These are phyloP conservation scores for Cerastis leucographa DNA, from an alignment of 2,888 invertebrate genomes.

Conservation along the genomic window DNA sequence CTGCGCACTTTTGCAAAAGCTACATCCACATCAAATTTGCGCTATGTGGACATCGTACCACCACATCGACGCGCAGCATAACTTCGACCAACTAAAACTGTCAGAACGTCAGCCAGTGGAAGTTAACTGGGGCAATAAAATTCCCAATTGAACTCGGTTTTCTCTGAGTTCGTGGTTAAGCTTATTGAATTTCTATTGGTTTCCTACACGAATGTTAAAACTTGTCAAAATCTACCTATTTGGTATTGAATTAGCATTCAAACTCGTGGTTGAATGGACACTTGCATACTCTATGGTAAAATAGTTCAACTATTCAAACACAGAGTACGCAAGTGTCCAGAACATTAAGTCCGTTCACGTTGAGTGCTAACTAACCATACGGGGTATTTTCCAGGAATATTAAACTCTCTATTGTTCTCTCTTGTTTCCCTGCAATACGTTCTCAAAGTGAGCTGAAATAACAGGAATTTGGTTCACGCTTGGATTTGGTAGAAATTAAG, in stretches of 20 bases:
- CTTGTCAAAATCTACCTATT: slow-evolving; percentile 8
- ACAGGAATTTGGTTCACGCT: background rate
- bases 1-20: background rate
- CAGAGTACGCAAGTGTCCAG: background rate
- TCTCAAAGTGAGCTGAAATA: background rate
- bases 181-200: slow-evolving; percentile 18
- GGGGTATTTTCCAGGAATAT: background rate
- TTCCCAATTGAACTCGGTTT: background rate
- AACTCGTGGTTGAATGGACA: background rate
- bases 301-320: background rate
- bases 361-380: background rate
- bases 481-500: background rate
- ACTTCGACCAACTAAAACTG: background rate
- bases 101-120: slow-evolving; percentile 7
- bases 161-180: background rate
- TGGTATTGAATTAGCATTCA: slow-evolving; percentile 4
- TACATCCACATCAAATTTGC: background rate
- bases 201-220: background rate
- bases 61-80: background rate
- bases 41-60: background rate
- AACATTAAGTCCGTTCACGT: background rate
- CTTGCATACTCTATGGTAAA: background rate
- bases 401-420: background rate
- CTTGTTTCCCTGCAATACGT: background rate
- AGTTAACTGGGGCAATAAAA: slow-evolving; percentile 7